A percentile compares a stretch with the other conserved stretches of the same genome.
phyloP scores from a whole-genome alignment of 2,888 invertebrate genomes.

The Adineta ricciae region DNA sequence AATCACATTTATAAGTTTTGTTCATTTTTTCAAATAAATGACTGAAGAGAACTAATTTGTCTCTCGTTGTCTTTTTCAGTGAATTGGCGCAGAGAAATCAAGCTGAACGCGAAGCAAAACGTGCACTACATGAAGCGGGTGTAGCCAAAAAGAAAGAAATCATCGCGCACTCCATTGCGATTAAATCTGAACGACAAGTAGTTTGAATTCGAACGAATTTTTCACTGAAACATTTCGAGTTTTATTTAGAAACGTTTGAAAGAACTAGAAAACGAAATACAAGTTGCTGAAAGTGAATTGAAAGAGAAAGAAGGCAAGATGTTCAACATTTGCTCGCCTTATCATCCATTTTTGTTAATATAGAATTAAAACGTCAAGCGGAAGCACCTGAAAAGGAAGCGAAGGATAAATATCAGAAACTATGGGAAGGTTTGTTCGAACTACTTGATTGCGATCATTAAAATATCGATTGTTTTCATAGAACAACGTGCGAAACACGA shows the following conservation, averaged over 20 bases:
- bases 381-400: conserved; percentile 60
- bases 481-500: conserved; percentile 41
- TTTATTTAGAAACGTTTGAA: conserved; percentile 56
- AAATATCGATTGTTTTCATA: no score
- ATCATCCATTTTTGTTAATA: no score
- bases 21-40: neutral
- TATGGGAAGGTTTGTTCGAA: conserved; percentile 47
- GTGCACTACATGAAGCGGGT: neutral
- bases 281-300: conserved; percentile 37
- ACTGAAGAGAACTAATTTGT: neutral
- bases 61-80: neutral
- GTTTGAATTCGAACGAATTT: neutral
- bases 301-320: conserved; percentile 35
- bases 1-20: no score
- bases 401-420: conserved; percentile 55
- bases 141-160: conserved; percentile 3
- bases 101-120: neutral
- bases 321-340: no score
- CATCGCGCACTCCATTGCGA: neutral
- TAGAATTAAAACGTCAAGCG: conserved; percentile 57
- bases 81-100: neutral
- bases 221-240: neutral
- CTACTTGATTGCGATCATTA: no score
- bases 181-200: neutral
- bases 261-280: conserved; percentile 63